Base-by-base conservation (phyloP, 1,140 invertebrate genomes). In the Polypedilum vanderplanki region DNA sequence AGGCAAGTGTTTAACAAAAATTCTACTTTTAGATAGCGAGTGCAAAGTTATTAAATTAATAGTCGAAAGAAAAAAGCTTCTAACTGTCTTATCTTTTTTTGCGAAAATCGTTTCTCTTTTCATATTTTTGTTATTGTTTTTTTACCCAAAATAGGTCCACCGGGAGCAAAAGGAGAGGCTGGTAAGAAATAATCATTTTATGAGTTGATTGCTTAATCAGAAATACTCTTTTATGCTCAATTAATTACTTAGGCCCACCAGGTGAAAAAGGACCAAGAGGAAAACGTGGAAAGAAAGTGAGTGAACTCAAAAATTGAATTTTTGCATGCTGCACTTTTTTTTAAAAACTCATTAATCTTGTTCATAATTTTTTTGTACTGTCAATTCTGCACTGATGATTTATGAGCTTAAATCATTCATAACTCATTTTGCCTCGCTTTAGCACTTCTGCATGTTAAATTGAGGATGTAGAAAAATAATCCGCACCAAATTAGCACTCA, bases 121-220 rank as follows among this genome's bases (percentile, higher is more conserved):
- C 24, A 33, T 33, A 33, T 33, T 33, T n/a, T 33, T 33, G 24
- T 33, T 5, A 33, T 33, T 5, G 5, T 5, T 33, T 33, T 33
- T 33, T 3, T 9, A 46, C 41, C 8, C 41, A 46, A 46, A n/a
- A n/a, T n/a, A 67, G 94, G 93, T 70, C 88, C 90, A 8, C 89
- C 92, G 78, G 94, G 94, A 67, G 87, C 90, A 76, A 90, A 90
- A 79, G 94, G 94, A n/a, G 90, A 93, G 79, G 87, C 93, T 73
- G 94, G 94, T 79, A 90, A 93, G 74, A 91, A 93, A n/a, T n/a
- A 76, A 93, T 93, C 24, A 77, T 93, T 93, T 57, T 92, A 93
- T 64, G 93, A 93, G 74, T 86, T 93, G 80, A 92, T 92, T 76
- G 92, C 87, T 80, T 79, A 80, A 15, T 12, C n/a, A 15, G 64